Percentiles rank a stretch among this genome's conserved stretches.
Conservation (phyloP, 2,113 vertebrate species). For the Equus quagga region DNA sequence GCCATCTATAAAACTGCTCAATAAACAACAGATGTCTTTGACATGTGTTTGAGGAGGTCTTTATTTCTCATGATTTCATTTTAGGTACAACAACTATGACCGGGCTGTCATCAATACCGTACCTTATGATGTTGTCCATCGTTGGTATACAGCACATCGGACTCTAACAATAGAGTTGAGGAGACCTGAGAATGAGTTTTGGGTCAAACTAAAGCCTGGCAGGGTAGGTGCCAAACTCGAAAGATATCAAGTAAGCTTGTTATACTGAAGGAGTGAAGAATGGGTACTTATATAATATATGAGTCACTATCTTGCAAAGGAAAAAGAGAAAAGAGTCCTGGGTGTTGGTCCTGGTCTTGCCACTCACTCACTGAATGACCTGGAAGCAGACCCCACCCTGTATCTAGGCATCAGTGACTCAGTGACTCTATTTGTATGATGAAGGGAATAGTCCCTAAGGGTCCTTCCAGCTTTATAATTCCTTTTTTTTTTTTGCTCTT, state of each 20-base stretch:
- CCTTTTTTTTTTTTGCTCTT: not conserved
- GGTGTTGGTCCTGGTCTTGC: not conserved
- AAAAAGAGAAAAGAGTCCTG: not conserved
- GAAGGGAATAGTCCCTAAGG: not conserved
- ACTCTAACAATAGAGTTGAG: slow-evolving; percentile 92
- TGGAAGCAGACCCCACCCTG: not conserved
- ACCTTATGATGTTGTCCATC: slow-evolving; percentile 90
- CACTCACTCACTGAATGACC: not conserved
- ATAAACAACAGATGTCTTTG: not conserved
- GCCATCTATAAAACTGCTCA: not conserved
- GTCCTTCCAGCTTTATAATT: slow-evolving; percentile 18
- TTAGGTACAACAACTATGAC: slow-evolving; percentile 98
- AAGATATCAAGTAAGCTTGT: slow-evolving; percentile 1
- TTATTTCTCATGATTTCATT: slow-evolving; percentile 1
- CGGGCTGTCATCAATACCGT: slow-evolving; percentile 93
- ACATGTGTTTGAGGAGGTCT: not conserved
- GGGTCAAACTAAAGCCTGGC: slow-evolving; percentile 96
- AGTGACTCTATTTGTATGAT: not conserved
- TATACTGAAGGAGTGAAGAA: not conserved
- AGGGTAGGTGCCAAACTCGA: slow-evolving; percentile 87
- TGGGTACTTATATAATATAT: not conserved
- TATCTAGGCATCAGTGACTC: not conserved
- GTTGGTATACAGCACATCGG: slow-evolving; percentile 94
- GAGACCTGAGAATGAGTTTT: slow-evolving; percentile 94
- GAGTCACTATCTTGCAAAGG: not conserved